Conservation (phyloP, 2,888 invertebrate species). For the Metalampra italica region DNA sequence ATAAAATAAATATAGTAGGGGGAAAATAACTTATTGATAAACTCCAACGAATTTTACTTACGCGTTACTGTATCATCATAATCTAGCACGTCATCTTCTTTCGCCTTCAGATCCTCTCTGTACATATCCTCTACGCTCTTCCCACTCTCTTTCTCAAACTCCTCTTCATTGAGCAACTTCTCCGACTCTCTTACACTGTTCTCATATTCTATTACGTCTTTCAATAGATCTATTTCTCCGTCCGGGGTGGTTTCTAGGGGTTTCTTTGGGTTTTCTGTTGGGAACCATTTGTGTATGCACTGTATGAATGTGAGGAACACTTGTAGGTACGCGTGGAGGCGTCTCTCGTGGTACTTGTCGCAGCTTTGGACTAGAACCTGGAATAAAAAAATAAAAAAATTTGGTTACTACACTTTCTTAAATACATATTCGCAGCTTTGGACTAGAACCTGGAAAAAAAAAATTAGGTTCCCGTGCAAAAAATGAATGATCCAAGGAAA, state of each 20-base stretch:
- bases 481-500: too few species aligned
- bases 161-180: slow-evolving; percentile 40
- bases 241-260: slow-evolving; percentile 1
- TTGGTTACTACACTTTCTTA: too few species aligned
- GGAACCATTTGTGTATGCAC: slow-evolving; percentile 79
- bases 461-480: too few species aligned
- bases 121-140: slow-evolving; percentile 75
- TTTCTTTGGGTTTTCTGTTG: slow-evolving; percentile 8
- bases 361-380: slow-evolving; percentile 81
- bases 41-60: too few species aligned
- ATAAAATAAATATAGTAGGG: too few species aligned
- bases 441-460: too few species aligned
- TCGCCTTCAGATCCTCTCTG: slow-evolving; percentile 61
- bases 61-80: slow-evolving; percentile 55
- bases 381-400: slow-evolving; percentile 4
- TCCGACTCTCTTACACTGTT: slow-evolving; percentile 50
- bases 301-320: slow-evolving; percentile 84
- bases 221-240: slow-evolving; percentile 39
- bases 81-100: slow-evolving; percentile 46
- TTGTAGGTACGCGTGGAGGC: slow-evolving; percentile 81
- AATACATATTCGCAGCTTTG: too few species aligned
- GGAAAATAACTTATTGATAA: too few species aligned
- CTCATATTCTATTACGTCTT: slow-evolving; percentile 54
- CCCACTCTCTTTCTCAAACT: slow-evolving; percentile 51
- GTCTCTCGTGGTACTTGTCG: slow-evolving; percentile 77